Percentiles rank a stretch among this genome's conserved stretches.
Conservation (phyloP, 1,140 invertebrate genomes). For the Aricia agestis region DNA sequence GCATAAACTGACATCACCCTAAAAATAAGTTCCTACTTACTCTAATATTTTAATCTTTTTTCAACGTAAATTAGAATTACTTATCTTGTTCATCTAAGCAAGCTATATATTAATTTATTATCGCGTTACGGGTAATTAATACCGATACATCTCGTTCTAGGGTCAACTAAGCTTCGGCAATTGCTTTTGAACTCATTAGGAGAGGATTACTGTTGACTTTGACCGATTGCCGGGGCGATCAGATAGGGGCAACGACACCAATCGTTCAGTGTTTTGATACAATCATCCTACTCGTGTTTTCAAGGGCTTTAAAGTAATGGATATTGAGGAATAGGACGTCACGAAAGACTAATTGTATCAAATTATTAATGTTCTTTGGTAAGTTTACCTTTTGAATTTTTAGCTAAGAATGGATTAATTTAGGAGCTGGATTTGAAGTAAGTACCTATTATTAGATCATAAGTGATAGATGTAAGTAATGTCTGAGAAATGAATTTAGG, state of each 20-base stretch:
- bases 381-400: no score
- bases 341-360: neutral
- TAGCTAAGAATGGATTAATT: no score
- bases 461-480: no score
- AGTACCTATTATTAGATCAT: no score
- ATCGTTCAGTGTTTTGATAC: slow-evolving; percentile 39
- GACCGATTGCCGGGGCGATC: slow-evolving; percentile 53
- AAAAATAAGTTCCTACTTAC: no score
- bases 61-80: neutral
- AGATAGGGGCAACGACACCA: slow-evolving; percentile 44
- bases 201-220: slow-evolving; percentile 63
- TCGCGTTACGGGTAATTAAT: slow-evolving; percentile 5
- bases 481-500: no score
- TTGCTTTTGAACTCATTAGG: slow-evolving; percentile 67
- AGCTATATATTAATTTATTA: slow-evolving; percentile 10
- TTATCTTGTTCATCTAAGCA: neutral
- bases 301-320: neutral
- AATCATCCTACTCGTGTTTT: slow-evolving; percentile 8
- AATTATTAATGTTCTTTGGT: neutral
- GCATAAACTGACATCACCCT: no score
- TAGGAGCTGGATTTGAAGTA: neutral
- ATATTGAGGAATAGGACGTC: neutral
- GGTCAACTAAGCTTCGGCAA: slow-evolving; percentile 41
- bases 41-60: no score
- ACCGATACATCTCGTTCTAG: slow-evolving; percentile 15